Evolutionary conservation across 1,140 invertebrate species (phyloP).

Genomic region (Heliconius eleuchia): DNA sequence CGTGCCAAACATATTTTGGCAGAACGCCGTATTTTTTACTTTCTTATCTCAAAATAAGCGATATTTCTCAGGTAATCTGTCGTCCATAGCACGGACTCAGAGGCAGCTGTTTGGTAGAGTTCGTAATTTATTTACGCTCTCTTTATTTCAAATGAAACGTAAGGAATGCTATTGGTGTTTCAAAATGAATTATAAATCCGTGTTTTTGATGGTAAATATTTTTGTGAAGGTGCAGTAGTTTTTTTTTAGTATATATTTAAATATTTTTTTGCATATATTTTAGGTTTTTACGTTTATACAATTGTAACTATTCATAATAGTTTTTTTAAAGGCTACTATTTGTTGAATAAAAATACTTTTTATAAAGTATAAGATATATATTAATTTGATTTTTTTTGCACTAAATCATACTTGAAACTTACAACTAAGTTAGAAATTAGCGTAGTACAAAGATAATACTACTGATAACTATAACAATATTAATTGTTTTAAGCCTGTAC

Average conservation of each 20-base stretch:
- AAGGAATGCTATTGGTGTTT: constrained; percentile 39
- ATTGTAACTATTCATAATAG: too few relatives aligned
- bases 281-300: too few relatives aligned
- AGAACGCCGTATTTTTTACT: constrained; percentile 39
- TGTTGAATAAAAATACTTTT: too few relatives aligned
- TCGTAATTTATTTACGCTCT: constrained; percentile 42
- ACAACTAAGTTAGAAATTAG: too few relatives aligned
- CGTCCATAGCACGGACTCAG: constrained; percentile 34
- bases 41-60: constrained; percentile 35
- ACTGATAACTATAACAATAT: too few relatives aligned
- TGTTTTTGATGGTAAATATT: constrained; percentile 17
- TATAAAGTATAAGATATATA: too few relatives aligned
- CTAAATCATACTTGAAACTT: too few relatives aligned
- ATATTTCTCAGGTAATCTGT: constrained; percentile 57
- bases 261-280: too few relatives aligned
- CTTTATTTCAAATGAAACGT: constrained; percentile 39
- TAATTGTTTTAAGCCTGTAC: too few relatives aligned
- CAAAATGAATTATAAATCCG: constrained; percentile 23
- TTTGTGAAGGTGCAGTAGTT: neutral
- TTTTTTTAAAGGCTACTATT: too few relatives aligned
- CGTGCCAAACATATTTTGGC: constrained; percentile 55
- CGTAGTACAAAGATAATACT: too few relatives aligned
- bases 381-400: too few relatives aligned
- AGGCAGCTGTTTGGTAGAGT: constrained; percentile 42
- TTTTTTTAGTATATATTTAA: neutral